Evolutionary conservation across 2,888 invertebrate genomes (phyloP).

Genomic region (Iselma pallidipennis): DNA sequence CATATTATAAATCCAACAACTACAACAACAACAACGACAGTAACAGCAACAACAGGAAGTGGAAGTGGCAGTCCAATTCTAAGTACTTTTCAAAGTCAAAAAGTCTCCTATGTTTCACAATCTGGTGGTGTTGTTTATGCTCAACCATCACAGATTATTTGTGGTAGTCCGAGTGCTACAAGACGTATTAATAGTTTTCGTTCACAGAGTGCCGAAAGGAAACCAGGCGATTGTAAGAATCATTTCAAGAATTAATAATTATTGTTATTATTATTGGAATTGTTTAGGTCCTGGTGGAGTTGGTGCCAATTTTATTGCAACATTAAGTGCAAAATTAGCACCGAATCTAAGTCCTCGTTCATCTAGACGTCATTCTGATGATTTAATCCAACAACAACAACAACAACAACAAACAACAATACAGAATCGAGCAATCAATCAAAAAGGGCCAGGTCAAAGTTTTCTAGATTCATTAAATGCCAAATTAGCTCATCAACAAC

Average conservation of each 20-base stretch:
- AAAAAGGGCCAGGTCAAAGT: slow-evolving; percentile 61
- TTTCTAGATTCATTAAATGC: slow-evolving; percentile 83
- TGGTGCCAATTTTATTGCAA: slow-evolving; percentile 70
- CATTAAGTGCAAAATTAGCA: slow-evolving; percentile 70
- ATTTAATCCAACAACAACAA: slow-evolving; percentile 37
- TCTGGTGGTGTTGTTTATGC: slow-evolving; percentile 58
- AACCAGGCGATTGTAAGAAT: slow-evolving; percentile 55
- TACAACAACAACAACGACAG: slow-evolving; percentile 31
- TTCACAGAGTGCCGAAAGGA: slow-evolving; percentile 66
- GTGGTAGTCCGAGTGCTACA: slow-evolving; percentile 59
- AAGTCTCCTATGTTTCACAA: slow-evolving; percentile 53
- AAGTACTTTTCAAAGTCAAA: slow-evolving; percentile 52
- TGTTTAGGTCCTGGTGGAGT: slow-evolving; percentile 59
- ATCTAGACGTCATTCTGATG: slow-evolving; percentile 59
- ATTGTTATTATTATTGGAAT: slow-evolving; percentile 1
- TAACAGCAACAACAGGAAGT: neutral
- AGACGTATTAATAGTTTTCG: slow-evolving; percentile 59
- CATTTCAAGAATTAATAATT: neutral
- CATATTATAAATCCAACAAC: slow-evolving; percentile 31
- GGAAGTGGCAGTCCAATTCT: slow-evolving; percentile 38
- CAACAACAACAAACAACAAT: slow-evolving; percentile 15
- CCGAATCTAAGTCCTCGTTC: slow-evolving; percentile 65
- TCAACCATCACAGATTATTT: slow-evolving; percentile 58
- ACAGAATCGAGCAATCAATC: slow-evolving; percentile 44
- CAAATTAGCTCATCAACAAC: slow-evolving; percentile 69